Conservation (phyloP, 2,113 vertebrate species). For the Oreocharis arfaki region DNA sequence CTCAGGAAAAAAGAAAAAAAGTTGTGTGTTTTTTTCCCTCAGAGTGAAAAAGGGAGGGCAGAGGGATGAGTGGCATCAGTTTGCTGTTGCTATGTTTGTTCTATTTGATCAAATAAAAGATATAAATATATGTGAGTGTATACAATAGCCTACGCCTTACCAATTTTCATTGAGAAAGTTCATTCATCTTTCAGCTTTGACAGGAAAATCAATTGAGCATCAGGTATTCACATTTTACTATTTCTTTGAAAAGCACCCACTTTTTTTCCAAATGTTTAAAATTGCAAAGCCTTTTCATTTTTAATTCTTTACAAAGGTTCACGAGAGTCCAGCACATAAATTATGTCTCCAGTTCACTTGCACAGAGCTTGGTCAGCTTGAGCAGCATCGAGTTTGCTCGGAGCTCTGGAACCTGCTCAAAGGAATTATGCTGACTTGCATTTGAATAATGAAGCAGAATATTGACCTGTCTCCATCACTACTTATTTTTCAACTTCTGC, state of each 20-base stretch:
- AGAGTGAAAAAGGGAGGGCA: neutral
- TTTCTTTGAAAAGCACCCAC: neutral
- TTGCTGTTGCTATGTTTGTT: no score
- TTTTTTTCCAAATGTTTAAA: neutral
- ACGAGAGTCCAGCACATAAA: neutral
- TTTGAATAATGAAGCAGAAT: neutral
- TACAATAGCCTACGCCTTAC: neutral
- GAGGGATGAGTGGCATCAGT: neutral
- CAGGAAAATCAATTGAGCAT: neutral
- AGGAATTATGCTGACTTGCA: neutral
- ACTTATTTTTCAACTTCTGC: neutral
- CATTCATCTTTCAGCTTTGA: neutral
- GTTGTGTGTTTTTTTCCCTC: rapidly evolving
- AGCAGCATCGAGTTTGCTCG: neutral
- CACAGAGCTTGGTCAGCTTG: neutral
- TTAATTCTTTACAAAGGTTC: neutral
- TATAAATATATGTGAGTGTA: neutral
- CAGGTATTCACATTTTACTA: neutral
- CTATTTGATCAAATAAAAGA: neutral
- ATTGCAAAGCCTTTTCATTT: neutral
- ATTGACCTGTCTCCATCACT: neutral
- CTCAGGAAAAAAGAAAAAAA: neutral
- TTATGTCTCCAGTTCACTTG: neutral
- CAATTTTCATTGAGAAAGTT: neutral
- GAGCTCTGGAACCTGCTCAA: neutral